phyloP scores from a whole-genome alignment of 2,888 invertebrate species.

The Empis livida region DNA sequence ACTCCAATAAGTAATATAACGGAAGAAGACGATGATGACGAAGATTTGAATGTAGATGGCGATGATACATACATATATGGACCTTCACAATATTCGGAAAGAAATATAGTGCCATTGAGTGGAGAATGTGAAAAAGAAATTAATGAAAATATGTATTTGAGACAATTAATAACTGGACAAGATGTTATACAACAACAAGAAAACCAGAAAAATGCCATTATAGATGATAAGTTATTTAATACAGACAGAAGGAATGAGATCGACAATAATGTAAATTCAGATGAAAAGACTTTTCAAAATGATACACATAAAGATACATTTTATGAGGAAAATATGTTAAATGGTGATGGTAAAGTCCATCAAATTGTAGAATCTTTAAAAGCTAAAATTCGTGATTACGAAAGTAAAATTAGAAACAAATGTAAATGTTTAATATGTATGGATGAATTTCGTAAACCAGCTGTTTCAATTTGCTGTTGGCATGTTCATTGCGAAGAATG shows the following conservation, averaged over 20 bases:
- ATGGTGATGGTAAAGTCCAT: background rate
- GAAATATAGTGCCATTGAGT: conserved; percentile 45
- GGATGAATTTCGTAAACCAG: conserved; percentile 71
- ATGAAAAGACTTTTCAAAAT: conserved; percentile 4
- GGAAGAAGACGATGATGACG: conserved; percentile 46
- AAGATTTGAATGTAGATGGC: conserved; percentile 70
- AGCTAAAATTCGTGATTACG: conserved; percentile 61
- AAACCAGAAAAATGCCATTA: conserved; percentile 9
- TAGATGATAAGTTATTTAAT: conserved; percentile 3
- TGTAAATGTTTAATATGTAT: conserved; percentile 83
- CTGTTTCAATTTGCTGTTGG: conserved; percentile 92
- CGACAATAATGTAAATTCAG: conserved; percentile 8
- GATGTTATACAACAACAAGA: conserved; percentile 12
- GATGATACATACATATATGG: conserved; percentile 76
- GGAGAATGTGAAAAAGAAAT: conserved; percentile 32
- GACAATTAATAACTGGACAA: conserved; percentile 24
- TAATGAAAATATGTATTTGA: conserved; percentile 28
- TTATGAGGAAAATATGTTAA: conserved; percentile 22
- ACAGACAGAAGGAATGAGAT: conserved; percentile 1
- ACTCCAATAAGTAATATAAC: conserved; percentile 22
- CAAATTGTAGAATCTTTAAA: conserved; percentile 58
- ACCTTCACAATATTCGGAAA: conserved; percentile 72
- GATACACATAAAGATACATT: conserved; percentile 17
- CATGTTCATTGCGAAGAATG: conserved; percentile 88
- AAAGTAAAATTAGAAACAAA: conserved; percentile 47